These are phyloP conservation scores for Melolontha melolontha DNA, from an alignment of 2,888 invertebrate species.

Conservation along the genomic window DNA sequence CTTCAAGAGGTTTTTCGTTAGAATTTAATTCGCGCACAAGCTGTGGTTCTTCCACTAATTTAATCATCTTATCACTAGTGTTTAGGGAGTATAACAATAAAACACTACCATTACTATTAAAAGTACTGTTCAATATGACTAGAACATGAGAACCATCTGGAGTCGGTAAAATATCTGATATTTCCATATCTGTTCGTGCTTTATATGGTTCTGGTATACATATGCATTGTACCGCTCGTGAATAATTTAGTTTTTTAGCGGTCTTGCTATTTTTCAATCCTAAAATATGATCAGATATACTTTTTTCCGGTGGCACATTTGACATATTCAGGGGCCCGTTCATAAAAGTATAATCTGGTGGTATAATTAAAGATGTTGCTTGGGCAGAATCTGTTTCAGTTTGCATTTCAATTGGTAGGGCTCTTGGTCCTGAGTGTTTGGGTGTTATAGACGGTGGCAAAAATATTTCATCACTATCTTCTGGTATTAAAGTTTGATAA, in stretches of 20 bases:
- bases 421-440: constrained; percentile 59
- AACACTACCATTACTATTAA: constrained; percentile 62
- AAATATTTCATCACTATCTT: constrained; percentile 64
- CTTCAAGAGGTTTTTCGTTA: constrained; percentile 77
- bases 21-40: constrained; percentile 72
- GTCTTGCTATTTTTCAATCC: constrained; percentile 61
- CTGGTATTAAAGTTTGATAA: constrained; percentile 64
- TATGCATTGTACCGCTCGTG: constrained; percentile 71
- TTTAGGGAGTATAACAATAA: constrained; percentile 71
- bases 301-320: constrained; percentile 52
- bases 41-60: constrained; percentile 72
- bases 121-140: constrained; percentile 66
- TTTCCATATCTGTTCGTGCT: constrained; percentile 67
- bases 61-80: constrained; percentile 66
- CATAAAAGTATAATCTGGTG: constrained; percentile 55
- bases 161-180: constrained; percentile 76
- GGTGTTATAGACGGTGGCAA: constrained; percentile 57
- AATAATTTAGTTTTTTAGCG: constrained; percentile 62
- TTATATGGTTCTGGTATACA: constrained; percentile 68
- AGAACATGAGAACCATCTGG: constrained; percentile 77
- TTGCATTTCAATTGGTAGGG: constrained; percentile 57
- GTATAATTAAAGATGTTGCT: constrained; percentile 54
- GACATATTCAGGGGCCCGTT: constrained; percentile 54
- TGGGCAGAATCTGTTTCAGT: constrained; percentile 60
- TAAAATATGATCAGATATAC: constrained; percentile 65